phyloP scores from a whole-genome alignment of 2,113 vertebrate species.

The Carlito syrichta region DNA sequence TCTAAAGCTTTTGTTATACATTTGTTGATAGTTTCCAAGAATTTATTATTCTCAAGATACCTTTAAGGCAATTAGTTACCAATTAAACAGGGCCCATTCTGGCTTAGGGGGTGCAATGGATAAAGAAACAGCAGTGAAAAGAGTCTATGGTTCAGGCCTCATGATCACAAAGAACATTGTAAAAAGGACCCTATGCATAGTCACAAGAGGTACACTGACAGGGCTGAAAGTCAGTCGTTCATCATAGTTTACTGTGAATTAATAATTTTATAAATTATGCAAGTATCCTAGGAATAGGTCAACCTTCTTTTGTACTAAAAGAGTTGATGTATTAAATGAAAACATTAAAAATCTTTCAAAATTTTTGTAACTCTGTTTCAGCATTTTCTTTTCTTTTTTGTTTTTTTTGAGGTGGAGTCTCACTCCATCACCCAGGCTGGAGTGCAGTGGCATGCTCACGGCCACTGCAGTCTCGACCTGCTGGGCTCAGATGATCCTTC shows the following conservation, averaged over 20 bases:
- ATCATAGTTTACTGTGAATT: not conserved
- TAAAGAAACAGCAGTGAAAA: not conserved
- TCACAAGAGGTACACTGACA: not conserved
- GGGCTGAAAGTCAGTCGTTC: not conserved
- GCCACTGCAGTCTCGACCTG: no score
- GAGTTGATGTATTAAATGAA: not conserved
- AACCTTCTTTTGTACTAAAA: constrained; percentile 8
- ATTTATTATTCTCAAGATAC: not conserved
- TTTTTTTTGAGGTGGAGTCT: no score
- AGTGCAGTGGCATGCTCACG: no score
- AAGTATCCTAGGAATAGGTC: not conserved
- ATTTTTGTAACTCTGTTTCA: not conserved
- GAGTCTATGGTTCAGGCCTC: not conserved
- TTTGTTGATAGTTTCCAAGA: not conserved
- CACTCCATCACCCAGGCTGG: no score
- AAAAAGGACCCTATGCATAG: not conserved
- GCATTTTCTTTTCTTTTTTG: constrained; percentile 9
- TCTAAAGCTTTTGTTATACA: not conserved
- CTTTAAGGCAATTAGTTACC: not conserved
- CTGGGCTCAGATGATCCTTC: no score
- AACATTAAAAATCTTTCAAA: not conserved
- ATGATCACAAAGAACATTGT: not conserved
- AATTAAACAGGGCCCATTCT: not conserved
- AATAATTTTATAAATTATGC: not conserved
- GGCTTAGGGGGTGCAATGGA: not conserved